Evolutionary conservation across 2,113 vertebrate species (phyloP).

Genomic region (Saccopteryx bilineata): DNA sequence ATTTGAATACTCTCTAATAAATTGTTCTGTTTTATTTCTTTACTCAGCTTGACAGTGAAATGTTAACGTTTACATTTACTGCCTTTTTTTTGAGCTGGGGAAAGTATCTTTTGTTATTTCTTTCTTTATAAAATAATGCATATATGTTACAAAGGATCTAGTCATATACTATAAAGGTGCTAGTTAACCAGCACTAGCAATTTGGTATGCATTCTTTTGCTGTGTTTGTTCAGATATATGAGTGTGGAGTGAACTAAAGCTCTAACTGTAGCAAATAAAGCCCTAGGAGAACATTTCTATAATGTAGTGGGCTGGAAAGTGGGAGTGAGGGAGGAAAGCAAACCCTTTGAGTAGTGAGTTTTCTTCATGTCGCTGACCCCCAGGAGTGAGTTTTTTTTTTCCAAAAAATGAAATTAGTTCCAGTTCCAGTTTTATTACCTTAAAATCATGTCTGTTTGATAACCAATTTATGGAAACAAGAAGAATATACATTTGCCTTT

Average conservation of each 20-base stretch:
- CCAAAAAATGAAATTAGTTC: too few relatives aligned
- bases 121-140: conserved; percentile 4
- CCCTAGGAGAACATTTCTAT: neutral
- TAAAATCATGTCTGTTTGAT: too few relatives aligned
- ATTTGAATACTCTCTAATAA: conserved; percentile 38
- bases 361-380: too few relatives aligned
- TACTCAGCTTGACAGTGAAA: conserved; percentile 1
- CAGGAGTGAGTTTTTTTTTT: too few relatives aligned
- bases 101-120: conserved; percentile 20
- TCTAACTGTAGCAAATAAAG: neutral
- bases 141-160: neutral
- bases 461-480: too few relatives aligned
- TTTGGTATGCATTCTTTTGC: neutral
- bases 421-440: too few relatives aligned
- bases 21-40: neutral
- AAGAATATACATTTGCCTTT: too few relatives aligned
- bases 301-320: neutral
- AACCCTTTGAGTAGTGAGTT: too few relatives aligned
- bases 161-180: neutral
- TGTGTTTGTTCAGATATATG: neutral
- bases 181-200: neutral
- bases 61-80: conserved; percentile 1
- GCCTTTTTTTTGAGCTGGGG: neutral
- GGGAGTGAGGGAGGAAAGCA: neutral
- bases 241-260: neutral